These are phyloP conservation scores for Battus philenor DNA, from an alignment of 1,140 invertebrate species.

Conservation along the genomic window DNA sequence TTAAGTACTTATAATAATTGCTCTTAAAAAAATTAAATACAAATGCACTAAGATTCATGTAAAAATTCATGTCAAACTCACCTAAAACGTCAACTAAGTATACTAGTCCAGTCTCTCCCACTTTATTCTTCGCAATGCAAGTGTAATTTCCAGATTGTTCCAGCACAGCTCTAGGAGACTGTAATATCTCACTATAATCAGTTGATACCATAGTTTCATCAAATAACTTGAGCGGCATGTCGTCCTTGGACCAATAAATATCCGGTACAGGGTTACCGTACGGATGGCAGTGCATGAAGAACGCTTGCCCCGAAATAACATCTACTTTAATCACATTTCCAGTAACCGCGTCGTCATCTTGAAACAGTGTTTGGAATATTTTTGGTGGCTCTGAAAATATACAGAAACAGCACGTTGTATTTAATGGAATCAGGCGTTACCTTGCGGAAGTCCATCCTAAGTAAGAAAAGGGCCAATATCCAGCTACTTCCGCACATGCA, in stretches of 20 bases:
- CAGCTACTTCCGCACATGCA: no score
- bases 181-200: conserved; percentile 54
- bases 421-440: no score
- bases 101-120: conserved; percentile 46
- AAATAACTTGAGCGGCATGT: conserved; percentile 41
- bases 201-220: conserved; percentile 51
- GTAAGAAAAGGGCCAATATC: no score
- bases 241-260: conserved; percentile 69
- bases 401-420: no score
- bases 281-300: conserved; percentile 60
- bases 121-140: conserved; percentile 59
- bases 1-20: no score
- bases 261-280: conserved; percentile 56
- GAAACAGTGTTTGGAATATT: conserved; percentile 48
- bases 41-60: no score
- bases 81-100: conserved; percentile 62
- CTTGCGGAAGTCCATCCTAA: no score
- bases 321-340: conserved; percentile 33
- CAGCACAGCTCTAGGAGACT: conserved; percentile 28
- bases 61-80: conserved; percentile 23
- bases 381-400: conserved; percentile 56
- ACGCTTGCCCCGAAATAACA: conserved; percentile 52
- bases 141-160: conserved; percentile 65
- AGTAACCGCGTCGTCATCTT: conserved; percentile 22
- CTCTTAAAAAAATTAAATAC: conserved; percentile 11